Conservation (phyloP, 1,140 invertebrate genomes). For the Harpegnathos saltator region DNA sequence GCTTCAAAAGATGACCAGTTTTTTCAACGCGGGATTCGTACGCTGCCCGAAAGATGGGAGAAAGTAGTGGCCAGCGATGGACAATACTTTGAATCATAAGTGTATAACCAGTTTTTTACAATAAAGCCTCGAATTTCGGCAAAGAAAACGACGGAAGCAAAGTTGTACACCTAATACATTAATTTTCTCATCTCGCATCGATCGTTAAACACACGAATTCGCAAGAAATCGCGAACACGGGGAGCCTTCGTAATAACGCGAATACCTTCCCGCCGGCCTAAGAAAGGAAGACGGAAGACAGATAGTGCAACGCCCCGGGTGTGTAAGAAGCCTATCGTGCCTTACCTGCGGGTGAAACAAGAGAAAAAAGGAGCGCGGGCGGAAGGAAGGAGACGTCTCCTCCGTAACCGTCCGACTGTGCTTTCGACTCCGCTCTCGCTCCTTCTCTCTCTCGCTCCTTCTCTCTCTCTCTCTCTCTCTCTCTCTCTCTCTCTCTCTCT, state of each 20-base stretch:
- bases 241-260: slow-evolving; percentile 1
- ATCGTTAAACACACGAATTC: background rate
- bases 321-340: slow-evolving; percentile 3
- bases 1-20: too few relatives aligned
- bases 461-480: slow-evolving; percentile 56
- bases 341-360: slow-evolving; percentile 30
- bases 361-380: slow-evolving; percentile 3
- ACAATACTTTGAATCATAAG: too few relatives aligned
- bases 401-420: slow-evolving; percentile 64
- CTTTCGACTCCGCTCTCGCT: slow-evolving; percentile 60
- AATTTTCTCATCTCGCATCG: too few relatives aligned
- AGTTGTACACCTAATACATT: too few relatives aligned
- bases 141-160: too few relatives aligned
- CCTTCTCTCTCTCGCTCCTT: too few relatives aligned
- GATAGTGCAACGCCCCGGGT: background rate
- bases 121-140: too few relatives aligned
- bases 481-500: slow-evolving; percentile 56
- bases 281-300: slow-evolving; percentile 43
- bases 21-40: too few relatives aligned
- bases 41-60: too few relatives aligned
- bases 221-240: background rate
- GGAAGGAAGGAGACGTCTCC: slow-evolving; percentile 44
- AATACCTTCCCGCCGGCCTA: slow-evolving; percentile 1
- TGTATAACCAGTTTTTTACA: too few relatives aligned
- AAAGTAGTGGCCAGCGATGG: too few relatives aligned